These are phyloP conservation scores for Vidua macroura DNA, from an alignment of 2,113 vertebrate genomes.

Conservation along the genomic window DNA sequence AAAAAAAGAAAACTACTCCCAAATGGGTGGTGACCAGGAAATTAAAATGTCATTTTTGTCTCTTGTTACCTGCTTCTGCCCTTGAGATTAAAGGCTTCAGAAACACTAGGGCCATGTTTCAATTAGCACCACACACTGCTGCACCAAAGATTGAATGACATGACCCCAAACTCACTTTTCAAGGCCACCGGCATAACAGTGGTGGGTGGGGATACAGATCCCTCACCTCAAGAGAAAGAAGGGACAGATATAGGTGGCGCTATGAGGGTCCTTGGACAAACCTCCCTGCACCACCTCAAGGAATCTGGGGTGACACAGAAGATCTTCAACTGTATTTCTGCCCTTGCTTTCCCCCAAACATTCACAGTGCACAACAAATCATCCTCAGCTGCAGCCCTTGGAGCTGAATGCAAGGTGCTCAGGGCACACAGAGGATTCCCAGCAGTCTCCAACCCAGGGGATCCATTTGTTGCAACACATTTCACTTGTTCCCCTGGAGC, in stretches of 20 bases:
- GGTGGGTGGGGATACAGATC: not conserved
- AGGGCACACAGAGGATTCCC: not conserved
- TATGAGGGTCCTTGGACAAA: not conserved
- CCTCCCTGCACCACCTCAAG: not conserved
- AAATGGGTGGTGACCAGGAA: not conserved
- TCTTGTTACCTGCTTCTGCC: rapidly evolving
- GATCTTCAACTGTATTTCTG: not conserved
- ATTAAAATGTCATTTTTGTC: not conserved
- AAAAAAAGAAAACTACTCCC: not conserved
- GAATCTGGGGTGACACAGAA: not conserved
- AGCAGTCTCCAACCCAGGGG: not conserved
- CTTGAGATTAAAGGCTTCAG: not conserved
- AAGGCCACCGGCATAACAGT: not conserved
- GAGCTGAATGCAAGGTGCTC: not conserved
- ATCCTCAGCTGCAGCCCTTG: rapidly evolving
- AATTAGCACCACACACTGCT: not conserved
- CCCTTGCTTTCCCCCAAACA: not conserved
- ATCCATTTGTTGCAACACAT: not conserved
- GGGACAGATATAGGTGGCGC: not conserved
- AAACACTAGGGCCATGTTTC: not conserved
- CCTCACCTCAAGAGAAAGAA: not conserved
- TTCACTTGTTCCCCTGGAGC: not conserved
- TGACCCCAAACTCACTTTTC: not conserved
- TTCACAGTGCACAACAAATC: not conserved
- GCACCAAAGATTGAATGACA: rapidly evolving